phyloP scores from a whole-genome alignment of 2,113 vertebrate species.

The Saccopteryx leptura region DNA sequence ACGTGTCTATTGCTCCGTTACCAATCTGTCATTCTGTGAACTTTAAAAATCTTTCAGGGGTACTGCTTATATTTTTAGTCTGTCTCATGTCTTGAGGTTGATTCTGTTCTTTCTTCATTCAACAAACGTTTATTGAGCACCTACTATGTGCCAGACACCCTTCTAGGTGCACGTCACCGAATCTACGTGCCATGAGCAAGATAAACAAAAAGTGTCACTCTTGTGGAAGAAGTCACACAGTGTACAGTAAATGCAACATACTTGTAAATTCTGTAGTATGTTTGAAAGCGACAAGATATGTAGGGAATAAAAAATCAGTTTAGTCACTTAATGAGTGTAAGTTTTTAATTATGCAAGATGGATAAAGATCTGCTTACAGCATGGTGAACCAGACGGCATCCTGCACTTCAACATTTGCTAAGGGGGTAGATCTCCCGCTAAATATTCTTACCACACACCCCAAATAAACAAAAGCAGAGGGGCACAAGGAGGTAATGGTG shows the following conservation, averaged over 20 bases:
- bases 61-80: neutral
- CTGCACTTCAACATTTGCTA: neutral
- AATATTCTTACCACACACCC: neutral
- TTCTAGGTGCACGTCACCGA: neutral
- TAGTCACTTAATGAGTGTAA: neutral
- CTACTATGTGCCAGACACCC: neutral
- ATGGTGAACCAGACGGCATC: too few relatives aligned
- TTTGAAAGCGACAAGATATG: neutral
- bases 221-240: neutral
- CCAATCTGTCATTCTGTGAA: neutral
- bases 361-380: neutral
- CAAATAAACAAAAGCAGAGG: neutral
- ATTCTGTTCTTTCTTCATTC: conserved; percentile 25
- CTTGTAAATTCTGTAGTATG: neutral
- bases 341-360: neutral
- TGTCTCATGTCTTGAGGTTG: neutral
- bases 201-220: neutral
- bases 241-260: neutral
- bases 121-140: neutral
- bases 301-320: neutral
- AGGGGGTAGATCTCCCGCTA: neutral
- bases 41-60: neutral
- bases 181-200: neutral
- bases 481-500: neutral
- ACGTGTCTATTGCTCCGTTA: neutral